phyloP scores from a whole-genome alignment of 2,113 vertebrate genomes.

The Brachyhypopomus occidentalis region DNA sequence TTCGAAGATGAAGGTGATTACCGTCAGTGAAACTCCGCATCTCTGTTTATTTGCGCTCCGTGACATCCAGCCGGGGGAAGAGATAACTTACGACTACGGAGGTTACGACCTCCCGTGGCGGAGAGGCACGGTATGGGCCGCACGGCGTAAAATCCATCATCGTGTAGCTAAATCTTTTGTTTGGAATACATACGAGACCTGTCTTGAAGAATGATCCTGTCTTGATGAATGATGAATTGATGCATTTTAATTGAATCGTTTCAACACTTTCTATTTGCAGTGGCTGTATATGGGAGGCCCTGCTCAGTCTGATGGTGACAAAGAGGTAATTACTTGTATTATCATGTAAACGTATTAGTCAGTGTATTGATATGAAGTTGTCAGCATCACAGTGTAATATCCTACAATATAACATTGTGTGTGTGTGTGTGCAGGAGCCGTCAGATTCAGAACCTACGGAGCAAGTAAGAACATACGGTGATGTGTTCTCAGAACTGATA shows the following conservation, averaged over 20 bases:
- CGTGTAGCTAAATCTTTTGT: no score
- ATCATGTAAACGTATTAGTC: background rate
- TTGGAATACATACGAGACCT: no score
- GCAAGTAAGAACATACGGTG: background rate
- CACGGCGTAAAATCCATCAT: no score
- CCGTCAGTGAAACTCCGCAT: background rate
- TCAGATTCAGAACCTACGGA: background rate
- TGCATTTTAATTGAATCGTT: no score
- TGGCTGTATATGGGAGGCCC: slow-evolving; percentile 5
- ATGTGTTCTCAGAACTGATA: background rate
- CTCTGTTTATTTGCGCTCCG: slow-evolving; percentile 32
- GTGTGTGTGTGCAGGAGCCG: no score
- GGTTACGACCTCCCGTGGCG: slow-evolving; percentile 37
- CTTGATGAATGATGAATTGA: no score
- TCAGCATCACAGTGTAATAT: no score
- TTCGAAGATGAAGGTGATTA: slow-evolving; percentile 18
- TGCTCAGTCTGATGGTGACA: background rate
- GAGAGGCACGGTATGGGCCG: slow-evolving; percentile 4
- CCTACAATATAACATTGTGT: no score
- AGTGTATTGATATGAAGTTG: no score
- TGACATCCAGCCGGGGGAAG: slow-evolving; percentile 31
- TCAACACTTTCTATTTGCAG: background rate
- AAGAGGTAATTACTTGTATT: background rate
- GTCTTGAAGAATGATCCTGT: no score
- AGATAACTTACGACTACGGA: slow-evolving; percentile 35